Conservation (phyloP, 2,797 vertebrate genomes). For the Cottoperca gobio region DNA sequence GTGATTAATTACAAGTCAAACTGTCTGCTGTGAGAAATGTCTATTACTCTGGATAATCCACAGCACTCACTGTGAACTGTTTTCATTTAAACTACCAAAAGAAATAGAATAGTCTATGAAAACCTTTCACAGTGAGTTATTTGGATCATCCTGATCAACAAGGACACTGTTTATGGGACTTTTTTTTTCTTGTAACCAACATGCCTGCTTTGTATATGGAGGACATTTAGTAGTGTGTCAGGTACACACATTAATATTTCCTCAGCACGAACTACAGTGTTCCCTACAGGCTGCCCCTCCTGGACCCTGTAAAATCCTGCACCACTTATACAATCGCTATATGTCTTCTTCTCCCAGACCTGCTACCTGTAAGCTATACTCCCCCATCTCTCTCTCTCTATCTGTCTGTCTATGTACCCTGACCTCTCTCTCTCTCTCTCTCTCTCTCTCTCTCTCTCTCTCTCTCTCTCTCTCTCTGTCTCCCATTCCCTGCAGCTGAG, state of each 20-base stretch:
- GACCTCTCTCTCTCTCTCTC: neutral
- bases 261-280: slow-evolving; percentile 20
- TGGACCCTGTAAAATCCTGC: slow-evolving; percentile 47
- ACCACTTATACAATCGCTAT: slow-evolving; percentile 35
- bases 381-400: slow-evolving; percentile 13
- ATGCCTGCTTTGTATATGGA: neutral
- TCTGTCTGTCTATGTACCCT: too few relatives aligned
- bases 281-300: slow-evolving; percentile 28
- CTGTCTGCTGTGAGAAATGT: neutral
- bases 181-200: too few relatives aligned
- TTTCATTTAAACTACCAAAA: neutral
- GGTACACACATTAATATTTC: slow-evolving; percentile 50
- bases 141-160: neutral
- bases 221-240: slow-evolving; percentile 21
- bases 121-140: too few relatives aligned
- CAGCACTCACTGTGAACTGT: neutral
- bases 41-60: neutral
- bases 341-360: slow-evolving; percentile 44
- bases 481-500: slow-evolving; percentile 77
- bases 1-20: slow-evolving; percentile 14
- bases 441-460: neutral
- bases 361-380: slow-evolving; percentile 65
- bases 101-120: neutral
- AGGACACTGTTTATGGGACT: neutral
- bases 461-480: slow-evolving; percentile 23